Percentiles rank a stretch among this genome's conserved stretches.
Conservation (phyloP, 2,113 vertebrate species). For the Phodopus roborovskii region DNA sequence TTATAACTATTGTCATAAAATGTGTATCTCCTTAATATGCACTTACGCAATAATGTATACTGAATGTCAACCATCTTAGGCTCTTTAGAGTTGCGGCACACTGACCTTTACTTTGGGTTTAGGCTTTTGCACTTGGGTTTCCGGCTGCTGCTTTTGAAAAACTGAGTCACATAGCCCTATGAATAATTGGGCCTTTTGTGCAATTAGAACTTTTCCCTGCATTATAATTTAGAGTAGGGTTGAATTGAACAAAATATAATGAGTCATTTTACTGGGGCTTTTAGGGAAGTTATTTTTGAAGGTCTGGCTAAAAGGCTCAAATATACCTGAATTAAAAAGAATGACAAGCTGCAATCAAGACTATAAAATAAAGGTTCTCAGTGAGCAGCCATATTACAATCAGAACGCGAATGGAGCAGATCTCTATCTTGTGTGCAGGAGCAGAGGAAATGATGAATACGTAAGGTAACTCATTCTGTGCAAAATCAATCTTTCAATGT, state of each 20-base stretch:
- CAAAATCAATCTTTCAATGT: slow-evolving; percentile 95
- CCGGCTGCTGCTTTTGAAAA: slow-evolving; percentile 83
- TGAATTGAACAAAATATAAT: slow-evolving; percentile 88
- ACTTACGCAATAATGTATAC: not conserved
- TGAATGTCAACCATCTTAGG: not conserved
- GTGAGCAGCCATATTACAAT: slow-evolving; percentile 91
- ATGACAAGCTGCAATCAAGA: slow-evolving; percentile 90
- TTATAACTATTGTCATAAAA: not conserved
- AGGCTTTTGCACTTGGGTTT: slow-evolving; percentile 72
- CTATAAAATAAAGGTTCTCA: slow-evolving; percentile 90
- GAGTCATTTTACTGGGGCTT: slow-evolving; percentile 90
- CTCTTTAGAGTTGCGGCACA: not conserved
- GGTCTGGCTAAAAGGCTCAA: slow-evolving; percentile 88
- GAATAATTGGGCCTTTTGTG: slow-evolving; percentile 87
- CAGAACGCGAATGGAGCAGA: slow-evolving; percentile 88
- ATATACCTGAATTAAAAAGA: slow-evolving; percentile 91
- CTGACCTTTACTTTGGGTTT: slow-evolving; percentile 67
- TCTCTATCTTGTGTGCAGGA: slow-evolving; percentile 86
- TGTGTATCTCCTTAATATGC: not conserved
- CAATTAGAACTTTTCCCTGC: slow-evolving; percentile 89
- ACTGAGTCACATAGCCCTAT: slow-evolving; percentile 87
- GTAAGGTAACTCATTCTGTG: slow-evolving; percentile 89
- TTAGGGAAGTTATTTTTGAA: slow-evolving; percentile 91
- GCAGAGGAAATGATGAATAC: slow-evolving; percentile 90
- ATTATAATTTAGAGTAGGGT: slow-evolving; percentile 89